These are phyloP conservation scores for Scotopteryx bipunctaria DNA, from an alignment of 2,888 invertebrate genomes.

Conservation along the genomic window DNA sequence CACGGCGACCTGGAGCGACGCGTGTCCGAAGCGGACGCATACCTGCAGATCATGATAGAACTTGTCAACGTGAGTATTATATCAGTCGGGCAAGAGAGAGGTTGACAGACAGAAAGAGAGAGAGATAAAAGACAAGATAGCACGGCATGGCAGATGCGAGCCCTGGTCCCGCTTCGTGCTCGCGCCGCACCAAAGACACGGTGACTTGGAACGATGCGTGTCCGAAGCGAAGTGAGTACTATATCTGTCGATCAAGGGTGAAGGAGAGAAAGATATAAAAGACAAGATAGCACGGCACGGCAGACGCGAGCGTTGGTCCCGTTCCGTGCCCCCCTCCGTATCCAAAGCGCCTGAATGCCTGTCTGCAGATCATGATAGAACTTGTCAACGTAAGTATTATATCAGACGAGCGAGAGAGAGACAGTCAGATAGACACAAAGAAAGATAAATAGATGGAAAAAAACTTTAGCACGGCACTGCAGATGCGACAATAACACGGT, in stretches of 20 bases:
- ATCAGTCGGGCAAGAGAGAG: neutral
- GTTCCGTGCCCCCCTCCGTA: conserved; percentile 81
- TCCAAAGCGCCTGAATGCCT: conserved; percentile 89
- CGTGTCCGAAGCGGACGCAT: conserved; percentile 89
- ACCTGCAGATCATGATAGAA: neutral
- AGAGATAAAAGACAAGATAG: no score
- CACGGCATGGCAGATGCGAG: conserved; percentile 76
- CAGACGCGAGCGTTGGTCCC: conserved; percentile 77
- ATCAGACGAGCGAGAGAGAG: neutral
- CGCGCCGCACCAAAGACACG: conserved; percentile 65
- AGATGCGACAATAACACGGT: conserved; percentile 72
- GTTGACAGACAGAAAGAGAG: no score
- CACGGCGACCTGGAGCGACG: conserved; percentile 92
- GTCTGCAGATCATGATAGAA: neutral
- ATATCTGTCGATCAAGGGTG: conserved; percentile 97
- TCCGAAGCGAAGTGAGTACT: no score
- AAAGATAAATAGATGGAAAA: no score
- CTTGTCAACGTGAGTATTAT: conserved; percentile 19
- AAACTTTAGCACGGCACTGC: no score
- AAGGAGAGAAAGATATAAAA: conserved; percentile 98
- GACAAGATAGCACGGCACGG: conserved; percentile 95
- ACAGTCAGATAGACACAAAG: no score
- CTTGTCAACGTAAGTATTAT: conserved; percentile 19
- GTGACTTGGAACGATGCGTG: conserved; percentile 94
- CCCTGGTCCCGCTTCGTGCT: conserved; percentile 76